phyloP scores from a whole-genome alignment of 2,888 invertebrate species.

The Acleris laterana region DNA sequence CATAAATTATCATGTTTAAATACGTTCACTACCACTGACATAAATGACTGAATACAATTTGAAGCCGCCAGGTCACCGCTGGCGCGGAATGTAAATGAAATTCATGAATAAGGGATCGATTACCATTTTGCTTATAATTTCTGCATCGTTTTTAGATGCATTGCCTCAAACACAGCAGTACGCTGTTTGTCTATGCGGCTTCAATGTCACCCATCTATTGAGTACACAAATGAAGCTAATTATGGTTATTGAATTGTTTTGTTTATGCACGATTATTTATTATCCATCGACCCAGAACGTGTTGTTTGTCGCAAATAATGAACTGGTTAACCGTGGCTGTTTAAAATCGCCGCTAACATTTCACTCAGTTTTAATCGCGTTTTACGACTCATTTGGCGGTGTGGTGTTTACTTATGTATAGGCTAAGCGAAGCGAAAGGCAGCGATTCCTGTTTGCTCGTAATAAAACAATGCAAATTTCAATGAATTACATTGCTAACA shows the following conservation, averaged over 20 bases:
- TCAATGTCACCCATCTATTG: too few species aligned
- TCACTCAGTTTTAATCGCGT: constrained; percentile 28
- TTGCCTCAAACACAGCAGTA: too few species aligned
- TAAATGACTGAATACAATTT: too few species aligned
- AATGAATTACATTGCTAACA: constrained; percentile 8
- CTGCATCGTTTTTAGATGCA: too few species aligned
- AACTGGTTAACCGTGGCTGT: constrained; percentile 36
- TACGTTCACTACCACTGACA: too few species aligned
- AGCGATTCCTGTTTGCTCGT: constrained; percentile 14
- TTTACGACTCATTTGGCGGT: constrained; percentile 28
- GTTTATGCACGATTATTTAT: constrained; percentile 19
- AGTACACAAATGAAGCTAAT: constrained; percentile 2
- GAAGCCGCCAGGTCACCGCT: too few species aligned
- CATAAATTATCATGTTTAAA: too few species aligned
- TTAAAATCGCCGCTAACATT: constrained; percentile 25
- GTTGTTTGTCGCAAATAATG: constrained; percentile 35
- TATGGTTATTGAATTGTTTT: constrained; percentile 8
- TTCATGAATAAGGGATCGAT: too few species aligned
- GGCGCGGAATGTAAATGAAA: too few species aligned
- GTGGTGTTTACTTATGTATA: constrained; percentile 9
- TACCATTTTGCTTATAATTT: too few species aligned
- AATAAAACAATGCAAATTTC: constrained; percentile 18
- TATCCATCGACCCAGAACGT: constrained; percentile 16
- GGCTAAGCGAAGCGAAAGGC: constrained; percentile 11
- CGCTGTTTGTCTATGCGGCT: too few species aligned